Evolutionary conservation across 1,140 invertebrate species (phyloP), one percentile per base, ranked within the genome.

Genomic region (Sinella curviseta): DNA sequence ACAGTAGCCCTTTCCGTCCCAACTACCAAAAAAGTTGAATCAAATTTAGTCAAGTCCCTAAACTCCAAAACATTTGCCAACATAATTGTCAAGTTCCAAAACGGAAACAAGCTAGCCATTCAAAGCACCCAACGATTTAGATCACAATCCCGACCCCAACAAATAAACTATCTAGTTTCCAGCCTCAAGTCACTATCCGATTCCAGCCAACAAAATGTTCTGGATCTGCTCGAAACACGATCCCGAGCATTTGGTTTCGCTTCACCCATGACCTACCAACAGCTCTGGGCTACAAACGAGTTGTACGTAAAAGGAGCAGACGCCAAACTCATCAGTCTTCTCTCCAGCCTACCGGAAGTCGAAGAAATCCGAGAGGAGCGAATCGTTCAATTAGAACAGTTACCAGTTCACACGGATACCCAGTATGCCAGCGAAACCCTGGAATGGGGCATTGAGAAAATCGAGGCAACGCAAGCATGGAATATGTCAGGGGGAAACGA

Each of bases 261-360:
- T n/a, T n/a, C n/a, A n/a, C n/a, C n/a, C n/a, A n/a, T n/a, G n/a
- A n/a, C n/a, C n/a, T n/a, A n/a, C n/a, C n/a, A n/a, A n/a, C n/a
- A n/a, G n/a, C n/a, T 79, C 73, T 79, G 78, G 78, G 76, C 76
- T 26, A 33, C 78, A 12, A 79, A 79, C 55, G 34, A 79, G 76
- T 33, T 79, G 1, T 79, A 14, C 57, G n/a, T 79, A 3, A 3
- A 48, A 1, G 20, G 30, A n/a, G 78, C 73, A 1, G 26, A 12
- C 36, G 14, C 1, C 1, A 14, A 3, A 1, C 2, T 75, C n/a
- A 35, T 79, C 24, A 14, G 54, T 20, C 8, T 1, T 17, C 17
- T 79, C 16, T 1, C 34, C 12, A 16, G 1, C 16, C 30, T 79
- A 8, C 4, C 67, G 12, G 67, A 74, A 74, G 54, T 79, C 1